Evolutionary conservation across 2,888 invertebrate genomes (phyloP).

Genomic region (Unio delphinus): DNA sequence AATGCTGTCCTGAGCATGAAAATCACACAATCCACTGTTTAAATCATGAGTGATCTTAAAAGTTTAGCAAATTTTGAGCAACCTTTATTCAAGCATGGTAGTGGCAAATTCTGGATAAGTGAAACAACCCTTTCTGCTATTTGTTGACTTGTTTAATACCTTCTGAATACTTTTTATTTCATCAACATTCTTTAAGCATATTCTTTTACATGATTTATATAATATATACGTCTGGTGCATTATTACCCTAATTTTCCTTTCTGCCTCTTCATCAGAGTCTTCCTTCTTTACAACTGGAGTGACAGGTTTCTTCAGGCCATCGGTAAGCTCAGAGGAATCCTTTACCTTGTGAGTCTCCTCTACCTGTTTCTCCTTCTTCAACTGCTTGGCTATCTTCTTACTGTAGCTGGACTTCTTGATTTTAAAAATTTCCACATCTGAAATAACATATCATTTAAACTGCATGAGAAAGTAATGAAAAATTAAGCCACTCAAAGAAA

Average conservation of each 20-base stretch:
- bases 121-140: no score
- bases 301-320: conserved; percentile 4
- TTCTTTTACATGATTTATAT: no score
- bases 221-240: no score
- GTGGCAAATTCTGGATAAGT: no score
- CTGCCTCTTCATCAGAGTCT: conserved; percentile 28
- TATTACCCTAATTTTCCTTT: conserved; percentile 49
- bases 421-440: conserved; percentile 91
- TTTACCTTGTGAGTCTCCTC: conserved; percentile 60
- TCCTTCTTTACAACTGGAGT: conserved; percentile 8
- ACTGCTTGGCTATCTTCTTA: conserved; percentile 76
- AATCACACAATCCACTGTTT: no score
- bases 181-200: no score
- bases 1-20: no score
- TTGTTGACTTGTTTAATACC: no score
- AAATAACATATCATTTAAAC: conserved; percentile 52
- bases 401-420: conserved; percentile 96
- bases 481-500: conserved; percentile 12
- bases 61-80: no score
- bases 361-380: conserved; percentile 80
- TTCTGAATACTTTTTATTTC: no score
- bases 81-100: no score
- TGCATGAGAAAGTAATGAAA: conserved; percentile 26
- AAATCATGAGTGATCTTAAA: no score
- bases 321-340: not conserved